phyloP scores from a whole-genome alignment of 2,888 invertebrate genomes.

The Ormyrus labotus region DNA sequence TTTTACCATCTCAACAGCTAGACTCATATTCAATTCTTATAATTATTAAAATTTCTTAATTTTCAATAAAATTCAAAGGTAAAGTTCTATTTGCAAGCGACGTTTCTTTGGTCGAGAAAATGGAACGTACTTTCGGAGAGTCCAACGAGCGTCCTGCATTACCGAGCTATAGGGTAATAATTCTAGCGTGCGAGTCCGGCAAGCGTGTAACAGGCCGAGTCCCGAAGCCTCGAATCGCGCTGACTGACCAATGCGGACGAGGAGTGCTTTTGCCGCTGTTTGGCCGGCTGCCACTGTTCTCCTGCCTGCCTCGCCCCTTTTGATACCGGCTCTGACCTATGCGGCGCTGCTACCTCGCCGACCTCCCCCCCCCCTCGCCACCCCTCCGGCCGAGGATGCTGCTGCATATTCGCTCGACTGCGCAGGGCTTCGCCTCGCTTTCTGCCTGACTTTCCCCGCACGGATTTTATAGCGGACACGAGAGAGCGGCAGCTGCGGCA shows the following conservation, averaged over 20 bases:
- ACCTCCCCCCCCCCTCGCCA: not conserved
- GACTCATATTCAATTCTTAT: no score
- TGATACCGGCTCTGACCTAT: conserved; percentile 3
- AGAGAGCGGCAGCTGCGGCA: not conserved
- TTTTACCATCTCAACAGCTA: no score
- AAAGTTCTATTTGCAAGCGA: no score
- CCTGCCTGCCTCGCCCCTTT: conserved; percentile 3
- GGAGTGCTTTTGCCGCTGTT: not conserved
- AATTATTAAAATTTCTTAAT: no score
- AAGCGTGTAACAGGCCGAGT: conserved; percentile 10
- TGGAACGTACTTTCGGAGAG: no score
- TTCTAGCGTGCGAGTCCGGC: conserved; percentile 4
- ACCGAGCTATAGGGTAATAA: not conserved
- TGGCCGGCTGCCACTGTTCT: conserved; percentile 27
- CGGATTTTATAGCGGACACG: not conserved
- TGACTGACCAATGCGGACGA: conserved; percentile 17
- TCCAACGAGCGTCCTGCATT: not conserved
- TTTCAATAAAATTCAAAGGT: no score
- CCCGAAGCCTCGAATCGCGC: not conserved
- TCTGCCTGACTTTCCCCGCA: not conserved
- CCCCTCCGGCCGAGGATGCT: not conserved
- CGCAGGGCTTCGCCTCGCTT: conserved; percentile 12
- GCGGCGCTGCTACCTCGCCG: conserved; percentile 2
- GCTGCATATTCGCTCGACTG: not conserved
- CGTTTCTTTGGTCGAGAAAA: no score